phyloP scores from a whole-genome alignment of 2,797 vertebrate species.

The Macroramphosus scolopax region DNA sequence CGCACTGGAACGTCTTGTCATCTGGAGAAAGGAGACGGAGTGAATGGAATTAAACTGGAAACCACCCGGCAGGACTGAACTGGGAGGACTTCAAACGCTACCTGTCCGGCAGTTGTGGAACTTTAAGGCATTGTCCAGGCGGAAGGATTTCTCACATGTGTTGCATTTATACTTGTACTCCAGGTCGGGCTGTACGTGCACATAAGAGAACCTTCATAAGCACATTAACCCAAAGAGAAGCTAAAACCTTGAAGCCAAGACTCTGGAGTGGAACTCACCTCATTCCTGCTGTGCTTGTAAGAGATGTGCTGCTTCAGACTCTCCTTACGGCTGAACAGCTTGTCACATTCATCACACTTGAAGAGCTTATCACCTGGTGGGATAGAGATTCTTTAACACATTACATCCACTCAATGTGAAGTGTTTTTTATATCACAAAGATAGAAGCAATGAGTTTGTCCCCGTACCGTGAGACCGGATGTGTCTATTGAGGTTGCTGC shows the following conservation, averaged over 20 bases:
- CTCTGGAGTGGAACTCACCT: slow-evolving; percentile 68
- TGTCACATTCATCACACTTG: slow-evolving; percentile 96
- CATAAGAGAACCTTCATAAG: neutral
- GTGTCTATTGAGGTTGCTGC: slow-evolving; percentile 98
- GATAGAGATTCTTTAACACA: neutral
- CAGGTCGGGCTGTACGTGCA: slow-evolving; percentile 79
- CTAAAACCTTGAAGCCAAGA: no score
- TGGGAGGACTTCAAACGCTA: slow-evolving; percentile 40
- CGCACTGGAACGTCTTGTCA: slow-evolving; percentile 98
- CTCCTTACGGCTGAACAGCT: slow-evolving; percentile 97
- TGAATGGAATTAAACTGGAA: no score
- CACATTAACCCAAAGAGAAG: neutral
- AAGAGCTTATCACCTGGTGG: slow-evolving; percentile 92
- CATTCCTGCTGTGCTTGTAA: slow-evolving; percentile 96
- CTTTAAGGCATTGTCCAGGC: slow-evolving; percentile 92
- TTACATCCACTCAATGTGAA: neutral
- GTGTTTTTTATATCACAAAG: no score
- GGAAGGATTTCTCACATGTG: slow-evolving; percentile 94
- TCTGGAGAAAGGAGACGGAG: slow-evolving; percentile 73
- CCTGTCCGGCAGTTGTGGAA: slow-evolving; percentile 99
- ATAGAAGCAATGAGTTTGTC: no score
- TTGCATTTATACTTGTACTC: slow-evolving; percentile 91
- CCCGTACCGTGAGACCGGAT: slow-evolving; percentile 90
- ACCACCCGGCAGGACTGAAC: no score
- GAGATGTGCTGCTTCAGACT: slow-evolving; percentile 98